Conservation (phyloP, 2,888 invertebrate genomes). For the Uloborus plumipes region DNA sequence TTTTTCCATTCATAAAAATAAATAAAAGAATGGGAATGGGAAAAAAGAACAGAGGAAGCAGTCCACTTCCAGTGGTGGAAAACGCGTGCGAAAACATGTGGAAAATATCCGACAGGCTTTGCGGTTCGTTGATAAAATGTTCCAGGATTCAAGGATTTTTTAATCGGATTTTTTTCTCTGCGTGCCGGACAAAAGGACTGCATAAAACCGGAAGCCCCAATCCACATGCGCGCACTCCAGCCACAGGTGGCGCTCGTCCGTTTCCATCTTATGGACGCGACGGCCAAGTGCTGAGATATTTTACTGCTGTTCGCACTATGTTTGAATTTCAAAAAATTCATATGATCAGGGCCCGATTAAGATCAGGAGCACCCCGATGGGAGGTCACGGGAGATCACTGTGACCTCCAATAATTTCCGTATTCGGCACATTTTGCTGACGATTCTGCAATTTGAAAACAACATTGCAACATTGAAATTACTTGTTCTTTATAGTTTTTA, state of each 20-base stretch:
- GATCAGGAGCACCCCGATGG: too few relatives aligned
- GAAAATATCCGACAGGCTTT: slow-evolving; percentile 52
- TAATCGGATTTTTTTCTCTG: slow-evolving; percentile 30
- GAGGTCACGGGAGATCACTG: too few relatives aligned
- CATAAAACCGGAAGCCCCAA: slow-evolving; percentile 41
- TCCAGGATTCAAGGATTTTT: slow-evolving; percentile 55
- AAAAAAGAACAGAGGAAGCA: slow-evolving; percentile 42
- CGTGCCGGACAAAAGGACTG: slow-evolving; percentile 32
- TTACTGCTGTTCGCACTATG: too few relatives aligned
- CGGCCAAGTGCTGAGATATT: too few relatives aligned
- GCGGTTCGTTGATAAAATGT: slow-evolving; percentile 55
- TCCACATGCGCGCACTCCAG: slow-evolving; percentile 12
- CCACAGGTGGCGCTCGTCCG: slow-evolving; percentile 32
- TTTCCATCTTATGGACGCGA: too few relatives aligned
- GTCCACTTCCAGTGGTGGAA: slow-evolving; percentile 26
- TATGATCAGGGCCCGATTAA: too few relatives aligned
- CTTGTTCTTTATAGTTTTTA: too few relatives aligned
- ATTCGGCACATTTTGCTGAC: too few relatives aligned
- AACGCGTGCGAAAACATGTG: slow-evolving; percentile 54
- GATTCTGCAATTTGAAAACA: too few relatives aligned
- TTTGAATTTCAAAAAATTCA: too few relatives aligned
- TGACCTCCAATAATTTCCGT: too few relatives aligned
- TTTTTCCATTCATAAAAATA: slow-evolving; percentile 15
- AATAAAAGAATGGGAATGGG: slow-evolving; percentile 21
- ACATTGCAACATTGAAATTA: too few relatives aligned